Conservation (phyloP, 2,888 invertebrate species). For the Brachypalpus laphriformis region DNA sequence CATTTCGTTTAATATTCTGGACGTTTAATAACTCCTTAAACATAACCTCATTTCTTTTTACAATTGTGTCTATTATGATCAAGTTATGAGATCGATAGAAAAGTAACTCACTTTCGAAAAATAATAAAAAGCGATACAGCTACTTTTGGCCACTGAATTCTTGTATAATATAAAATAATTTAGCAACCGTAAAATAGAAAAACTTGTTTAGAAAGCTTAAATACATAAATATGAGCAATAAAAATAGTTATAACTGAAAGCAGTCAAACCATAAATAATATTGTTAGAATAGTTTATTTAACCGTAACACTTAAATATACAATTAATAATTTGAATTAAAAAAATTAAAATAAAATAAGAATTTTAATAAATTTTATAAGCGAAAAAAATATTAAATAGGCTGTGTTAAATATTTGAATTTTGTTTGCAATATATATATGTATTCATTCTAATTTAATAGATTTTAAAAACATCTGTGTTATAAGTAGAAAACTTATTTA, state of each 20-base stretch:
- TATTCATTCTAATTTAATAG: background rate
- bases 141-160: background rate
- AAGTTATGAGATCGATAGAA: too few relatives aligned
- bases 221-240: background rate
- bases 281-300: background rate
- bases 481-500: background rate
- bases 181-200: background rate
- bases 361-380: constrained; percentile 23
- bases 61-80: too few relatives aligned
- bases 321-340: constrained; percentile 8
- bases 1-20: too few relatives aligned
- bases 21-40: too few relatives aligned
- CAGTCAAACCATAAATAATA: background rate
- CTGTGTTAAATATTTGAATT: constrained; percentile 52
- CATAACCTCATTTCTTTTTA: too few relatives aligned
- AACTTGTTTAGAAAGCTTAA: background rate
- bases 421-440: background rate
- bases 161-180: background rate
- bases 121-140: background rate
- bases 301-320: background rate
- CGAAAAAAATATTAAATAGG: constrained; percentile 30
- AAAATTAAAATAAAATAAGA: background rate
- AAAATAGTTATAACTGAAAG: too few relatives aligned
- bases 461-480: background rate
- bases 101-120: too few relatives aligned